phyloP scores from a whole-genome alignment of 2,113 vertebrate species.

The Chitala chitala region DNA sequence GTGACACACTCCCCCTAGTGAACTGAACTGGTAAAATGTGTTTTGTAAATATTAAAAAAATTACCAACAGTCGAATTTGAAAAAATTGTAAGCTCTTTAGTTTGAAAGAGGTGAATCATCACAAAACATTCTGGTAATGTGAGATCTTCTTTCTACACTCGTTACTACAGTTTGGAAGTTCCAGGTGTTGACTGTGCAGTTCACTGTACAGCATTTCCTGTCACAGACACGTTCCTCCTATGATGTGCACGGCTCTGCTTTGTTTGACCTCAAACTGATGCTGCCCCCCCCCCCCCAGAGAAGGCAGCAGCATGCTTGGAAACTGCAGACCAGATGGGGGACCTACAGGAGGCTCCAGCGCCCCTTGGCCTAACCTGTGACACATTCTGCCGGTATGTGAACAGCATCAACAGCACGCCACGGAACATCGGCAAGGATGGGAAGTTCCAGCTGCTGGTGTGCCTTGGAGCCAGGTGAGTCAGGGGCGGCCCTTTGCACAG shows the following conservation, averaged over 20 bases:
- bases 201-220: no score
- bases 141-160: no score
- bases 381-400: slow-evolving; percentile 84
- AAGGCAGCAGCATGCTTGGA: slow-evolving; percentile 81
- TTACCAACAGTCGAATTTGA: no score
- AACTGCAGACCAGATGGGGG: slow-evolving; percentile 77
- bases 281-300: slow-evolving; percentile 58
- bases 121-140: no score
- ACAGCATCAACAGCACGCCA: slow-evolving; percentile 79
- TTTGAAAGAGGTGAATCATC: no score
- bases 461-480: slow-evolving; percentile 85
- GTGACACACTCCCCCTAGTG: slow-evolving; percentile 10
- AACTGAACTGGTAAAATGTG: neutral
- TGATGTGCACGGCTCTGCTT: slow-evolving; percentile 38
- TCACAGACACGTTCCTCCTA: no score
- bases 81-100: neutral
- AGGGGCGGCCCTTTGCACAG: neutral
- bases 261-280: neutral
- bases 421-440: slow-evolving; percentile 93
- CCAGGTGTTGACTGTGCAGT: neutral
- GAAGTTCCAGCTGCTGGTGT: slow-evolving; percentile 93
- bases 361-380: slow-evolving; percentile 69
- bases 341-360: slow-evolving; percentile 66
- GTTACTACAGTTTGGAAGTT: neutral
- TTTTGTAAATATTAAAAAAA: neutral